Evolutionary conservation across 2,888 invertebrate species (phyloP).

Genomic region (Galerucella pusilla): DNA sequence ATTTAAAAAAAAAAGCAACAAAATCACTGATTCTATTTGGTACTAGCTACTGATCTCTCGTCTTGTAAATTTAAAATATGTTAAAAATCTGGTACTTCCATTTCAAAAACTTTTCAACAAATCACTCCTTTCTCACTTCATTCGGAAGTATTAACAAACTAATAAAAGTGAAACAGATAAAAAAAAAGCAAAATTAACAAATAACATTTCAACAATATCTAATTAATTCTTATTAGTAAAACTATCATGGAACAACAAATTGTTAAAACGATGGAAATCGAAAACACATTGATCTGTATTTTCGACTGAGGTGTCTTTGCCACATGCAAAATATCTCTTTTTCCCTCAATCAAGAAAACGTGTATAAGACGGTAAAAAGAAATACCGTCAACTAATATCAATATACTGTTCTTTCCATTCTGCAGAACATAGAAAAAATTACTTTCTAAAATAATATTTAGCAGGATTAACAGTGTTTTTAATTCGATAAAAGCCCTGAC

Average conservation of each 20-base stretch:
- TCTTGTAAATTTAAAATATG: slow-evolving; percentile 18
- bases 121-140: slow-evolving; percentile 15
- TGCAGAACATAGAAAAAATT: no score
- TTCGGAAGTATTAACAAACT: slow-evolving; percentile 11
- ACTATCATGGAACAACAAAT: slow-evolving; percentile 22
- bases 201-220: slow-evolving; percentile 20
- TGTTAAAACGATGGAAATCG: not conserved
- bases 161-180: slow-evolving; percentile 17
- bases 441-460: no score
- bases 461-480: no score
- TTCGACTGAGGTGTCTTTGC: no score
- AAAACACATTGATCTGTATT: not conserved
- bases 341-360: no score
- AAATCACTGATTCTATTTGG: slow-evolving; percentile 16
- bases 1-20: not conserved
- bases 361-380: no score
- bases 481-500: no score
- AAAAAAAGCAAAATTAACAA: slow-evolving; percentile 15
- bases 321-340: no score
- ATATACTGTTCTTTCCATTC: no score
- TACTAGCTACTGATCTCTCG: slow-evolving; percentile 14
- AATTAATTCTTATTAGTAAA: slow-evolving; percentile 18
- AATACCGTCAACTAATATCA: no score
- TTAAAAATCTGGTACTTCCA: slow-evolving; percentile 12
- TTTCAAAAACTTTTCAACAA: slow-evolving; percentile 7